phyloP scores from a whole-genome alignment of 1,140 invertebrate species.

The Panagrolaimus sp. region DNA sequence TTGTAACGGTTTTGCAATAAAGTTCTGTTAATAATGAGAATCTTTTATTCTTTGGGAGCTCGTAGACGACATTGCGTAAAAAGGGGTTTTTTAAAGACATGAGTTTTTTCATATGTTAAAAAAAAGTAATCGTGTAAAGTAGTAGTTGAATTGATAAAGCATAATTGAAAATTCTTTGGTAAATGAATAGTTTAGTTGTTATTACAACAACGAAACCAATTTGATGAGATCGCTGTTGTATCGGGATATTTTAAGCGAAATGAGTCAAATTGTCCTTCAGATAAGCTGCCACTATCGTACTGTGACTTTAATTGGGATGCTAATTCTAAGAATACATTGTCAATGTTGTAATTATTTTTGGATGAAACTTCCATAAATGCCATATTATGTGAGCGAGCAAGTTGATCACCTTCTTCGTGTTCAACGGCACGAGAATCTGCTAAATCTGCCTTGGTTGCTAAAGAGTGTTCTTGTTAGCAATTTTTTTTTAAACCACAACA shows the following conservation, averaged over 20 bases:
- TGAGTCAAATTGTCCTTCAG: constrained; percentile 36
- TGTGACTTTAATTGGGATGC: constrained; percentile 53
- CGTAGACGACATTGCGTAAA: too few relatives aligned
- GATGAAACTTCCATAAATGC: constrained; percentile 50
- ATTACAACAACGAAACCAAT: constrained; percentile 51
- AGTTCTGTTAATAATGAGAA: too few relatives aligned
- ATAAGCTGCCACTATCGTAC: constrained; percentile 47
- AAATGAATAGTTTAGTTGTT: constrained; percentile 15
- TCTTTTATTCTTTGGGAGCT: too few relatives aligned
- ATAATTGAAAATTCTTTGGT: too few relatives aligned
- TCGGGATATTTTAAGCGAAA: constrained; percentile 51
- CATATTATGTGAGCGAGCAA: constrained; percentile 47
- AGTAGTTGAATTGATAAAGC: too few relatives aligned
- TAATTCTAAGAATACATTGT: constrained; percentile 46
- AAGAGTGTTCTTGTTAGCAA: constrained; percentile 21
- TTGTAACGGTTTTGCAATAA: too few relatives aligned
- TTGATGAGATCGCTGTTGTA: constrained; percentile 43
- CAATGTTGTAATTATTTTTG: constrained; percentile 57
- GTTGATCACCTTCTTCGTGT: constrained; percentile 44
- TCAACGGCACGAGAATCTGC: constrained; percentile 43
- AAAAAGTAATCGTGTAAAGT: too few relatives aligned
- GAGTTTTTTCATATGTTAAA: too few relatives aligned
- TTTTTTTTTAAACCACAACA: too few relatives aligned
- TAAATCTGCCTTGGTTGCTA: constrained; percentile 52
- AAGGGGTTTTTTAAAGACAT: too few relatives aligned